A percentile compares a stretch with the other conserved stretches of the same genome.
These are phyloP conservation scores for Caretta caretta DNA, from an alignment of 2,113 vertebrate genomes.

Conservation along the genomic window DNA sequence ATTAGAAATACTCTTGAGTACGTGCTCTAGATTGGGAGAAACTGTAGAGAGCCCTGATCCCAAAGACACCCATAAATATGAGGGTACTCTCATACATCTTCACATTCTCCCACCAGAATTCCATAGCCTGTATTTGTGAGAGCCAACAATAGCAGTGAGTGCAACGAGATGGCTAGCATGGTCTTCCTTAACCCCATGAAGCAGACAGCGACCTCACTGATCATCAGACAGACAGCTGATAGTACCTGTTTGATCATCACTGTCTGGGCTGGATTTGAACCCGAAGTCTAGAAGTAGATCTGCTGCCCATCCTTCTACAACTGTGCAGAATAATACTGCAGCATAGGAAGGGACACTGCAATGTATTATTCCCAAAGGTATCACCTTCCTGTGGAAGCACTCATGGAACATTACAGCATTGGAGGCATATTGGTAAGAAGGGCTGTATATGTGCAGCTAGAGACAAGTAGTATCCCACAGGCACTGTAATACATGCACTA, in stretches of 20 bases:
- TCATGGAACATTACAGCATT: constrained; percentile 3
- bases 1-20: background rate
- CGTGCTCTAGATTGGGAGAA: background rate
- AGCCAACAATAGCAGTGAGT: background rate
- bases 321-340: background rate
- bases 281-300: constrained; percentile 14
- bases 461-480: constrained; percentile 49
- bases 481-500: background rate
- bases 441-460: constrained; percentile 29
- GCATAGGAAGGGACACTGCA: background rate
- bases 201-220: background rate
- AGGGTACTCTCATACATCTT: background rate
- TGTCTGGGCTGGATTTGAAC: background rate
- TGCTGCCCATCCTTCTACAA: background rate
- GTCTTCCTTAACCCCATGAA: background rate
- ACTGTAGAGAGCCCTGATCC: background rate
- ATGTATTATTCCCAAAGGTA: background rate
- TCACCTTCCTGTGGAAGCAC: background rate
- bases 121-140: background rate
- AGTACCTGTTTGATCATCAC: background rate
- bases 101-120: background rate
- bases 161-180: background rate
- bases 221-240: background rate
- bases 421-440: constrained; percentile 32
- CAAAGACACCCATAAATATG: background rate